Evolutionary conservation across 2,888 invertebrate genomes (phyloP).

Genomic region (Clostera curtula): DNA sequence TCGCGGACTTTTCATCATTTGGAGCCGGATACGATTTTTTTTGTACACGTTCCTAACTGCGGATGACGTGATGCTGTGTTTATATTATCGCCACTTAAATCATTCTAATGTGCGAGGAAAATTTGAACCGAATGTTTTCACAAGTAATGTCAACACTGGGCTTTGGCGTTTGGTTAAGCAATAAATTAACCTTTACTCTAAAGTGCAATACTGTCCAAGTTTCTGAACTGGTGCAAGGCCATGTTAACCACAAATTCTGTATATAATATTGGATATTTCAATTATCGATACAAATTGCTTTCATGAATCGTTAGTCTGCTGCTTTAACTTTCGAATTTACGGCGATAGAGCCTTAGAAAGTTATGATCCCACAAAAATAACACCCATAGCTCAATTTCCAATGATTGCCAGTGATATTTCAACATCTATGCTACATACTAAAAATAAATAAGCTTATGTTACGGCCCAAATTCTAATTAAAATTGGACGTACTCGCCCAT

Average conservation of each 20-base stretch:
- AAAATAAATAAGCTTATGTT: too few relatives aligned
- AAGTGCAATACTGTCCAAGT: conserved; percentile 11
- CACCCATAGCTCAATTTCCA: too few relatives aligned
- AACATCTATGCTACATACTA: too few relatives aligned
- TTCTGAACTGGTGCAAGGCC: conserved; percentile 31
- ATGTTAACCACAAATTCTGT: conserved; percentile 8
- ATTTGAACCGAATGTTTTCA: conserved; percentile 16
- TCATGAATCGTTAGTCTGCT: too few relatives aligned
- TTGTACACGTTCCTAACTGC: conserved; percentile 34
- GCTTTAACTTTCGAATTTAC: too few relatives aligned
- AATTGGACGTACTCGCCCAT: too few relatives aligned
- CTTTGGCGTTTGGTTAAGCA: conserved; percentile 11
- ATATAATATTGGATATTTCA: conserved; percentile 7
- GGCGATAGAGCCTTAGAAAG: too few relatives aligned
- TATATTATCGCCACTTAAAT: conserved; percentile 43
- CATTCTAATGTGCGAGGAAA: conserved; percentile 26
- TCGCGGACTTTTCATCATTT: conserved; percentile 37
- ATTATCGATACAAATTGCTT: conserved; percentile 5
- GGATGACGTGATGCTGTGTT: conserved; percentile 53
- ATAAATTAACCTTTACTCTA: conserved; percentile 9
- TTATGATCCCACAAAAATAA: too few relatives aligned
- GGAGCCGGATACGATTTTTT: conserved; percentile 62
- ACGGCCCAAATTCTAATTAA: too few relatives aligned
- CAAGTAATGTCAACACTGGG: conserved; percentile 10
- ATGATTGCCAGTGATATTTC: too few relatives aligned